Conservation (phyloP, 2,888 invertebrate genomes). For the Molanna angustata region DNA sequence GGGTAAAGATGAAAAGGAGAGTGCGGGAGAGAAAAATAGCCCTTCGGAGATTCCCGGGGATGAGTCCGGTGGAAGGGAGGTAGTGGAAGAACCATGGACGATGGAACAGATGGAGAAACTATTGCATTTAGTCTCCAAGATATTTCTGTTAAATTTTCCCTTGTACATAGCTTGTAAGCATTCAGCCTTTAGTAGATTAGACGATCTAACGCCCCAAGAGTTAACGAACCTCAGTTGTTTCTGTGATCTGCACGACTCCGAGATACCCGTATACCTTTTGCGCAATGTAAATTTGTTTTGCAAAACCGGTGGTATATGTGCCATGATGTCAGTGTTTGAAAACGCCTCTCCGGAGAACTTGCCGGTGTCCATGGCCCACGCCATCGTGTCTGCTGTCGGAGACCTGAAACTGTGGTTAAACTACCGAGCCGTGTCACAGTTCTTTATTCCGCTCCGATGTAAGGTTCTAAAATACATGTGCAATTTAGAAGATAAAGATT, state of each 20-base stretch:
- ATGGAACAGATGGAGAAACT: constrained; percentile 85
- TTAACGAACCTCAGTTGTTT: constrained; percentile 74
- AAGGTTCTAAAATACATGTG: constrained; percentile 92
- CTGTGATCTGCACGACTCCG: constrained; percentile 91
- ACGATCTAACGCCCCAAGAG: constrained; percentile 83
- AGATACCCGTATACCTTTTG: constrained; percentile 85
- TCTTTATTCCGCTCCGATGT: constrained; percentile 83
- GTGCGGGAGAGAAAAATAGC: constrained; percentile 34
- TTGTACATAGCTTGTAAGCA: constrained; percentile 85
- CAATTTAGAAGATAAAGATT: constrained; percentile 85
- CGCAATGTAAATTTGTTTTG: constrained; percentile 93
- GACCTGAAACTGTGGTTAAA: constrained; percentile 94
- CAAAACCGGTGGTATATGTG: constrained; percentile 83
- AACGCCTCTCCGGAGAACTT: constrained; percentile 68
- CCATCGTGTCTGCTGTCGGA: constrained; percentile 87
- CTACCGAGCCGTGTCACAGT: constrained; percentile 83
- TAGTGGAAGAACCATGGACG: constrained; percentile 62
- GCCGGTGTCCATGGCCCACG: constrained; percentile 86
- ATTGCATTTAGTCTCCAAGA: constrained; percentile 83
- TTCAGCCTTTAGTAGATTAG: constrained; percentile 74
- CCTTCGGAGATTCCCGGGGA: constrained; percentile 28
- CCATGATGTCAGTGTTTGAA: constrained; percentile 85
- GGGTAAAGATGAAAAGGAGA: constrained; percentile 38
- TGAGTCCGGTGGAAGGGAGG: constrained; percentile 34
- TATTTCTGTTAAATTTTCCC: constrained; percentile 87